A percentile compares a stretch with the other conserved stretches of the same genome.
These are phyloP conservation scores for Marisa cornuarietis DNA, from an alignment of 1,140 invertebrate genomes.

Conservation along the genomic window DNA sequence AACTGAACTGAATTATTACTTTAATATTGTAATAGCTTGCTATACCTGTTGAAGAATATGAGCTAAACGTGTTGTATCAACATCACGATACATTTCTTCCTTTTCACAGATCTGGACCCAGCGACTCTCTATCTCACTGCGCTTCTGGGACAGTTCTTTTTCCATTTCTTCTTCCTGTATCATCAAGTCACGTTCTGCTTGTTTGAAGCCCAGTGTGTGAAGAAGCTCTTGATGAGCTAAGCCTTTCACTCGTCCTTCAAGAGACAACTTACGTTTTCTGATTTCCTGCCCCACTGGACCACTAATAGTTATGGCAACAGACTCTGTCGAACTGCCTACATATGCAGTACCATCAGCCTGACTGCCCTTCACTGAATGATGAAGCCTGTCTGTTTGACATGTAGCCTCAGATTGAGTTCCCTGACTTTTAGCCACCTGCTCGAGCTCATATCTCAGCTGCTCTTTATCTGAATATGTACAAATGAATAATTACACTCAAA, in stretches of 20 bases:
- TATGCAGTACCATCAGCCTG: slow-evolving; percentile 27
- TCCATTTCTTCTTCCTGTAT: slow-evolving; percentile 44
- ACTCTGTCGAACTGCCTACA: neutral
- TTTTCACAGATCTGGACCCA: slow-evolving; percentile 40
- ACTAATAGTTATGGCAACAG: slow-evolving; percentile 19
- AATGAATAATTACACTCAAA: neutral
- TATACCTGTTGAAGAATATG: slow-evolving; percentile 41
- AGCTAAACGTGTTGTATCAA: slow-evolving; percentile 34
- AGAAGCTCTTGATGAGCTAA: slow-evolving; percentile 52
- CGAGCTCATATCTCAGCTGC: slow-evolving; percentile 35
- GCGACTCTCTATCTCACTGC: slow-evolving; percentile 38
- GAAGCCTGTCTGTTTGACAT: slow-evolving; percentile 2
- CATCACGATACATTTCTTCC: slow-evolving; percentile 45
- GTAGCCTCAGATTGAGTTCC: neutral
- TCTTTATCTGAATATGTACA: slow-evolving; percentile 40
- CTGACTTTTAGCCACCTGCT: slow-evolving; percentile 20
- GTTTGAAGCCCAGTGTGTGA: slow-evolving; percentile 32
- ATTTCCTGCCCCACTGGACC: slow-evolving; percentile 34
- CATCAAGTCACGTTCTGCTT: slow-evolving; percentile 37
- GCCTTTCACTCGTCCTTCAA: slow-evolving; percentile 45
- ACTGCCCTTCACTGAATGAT: slow-evolving; percentile 17
- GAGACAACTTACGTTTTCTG: slow-evolving; percentile 33
- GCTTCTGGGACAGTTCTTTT: slow-evolving; percentile 41
- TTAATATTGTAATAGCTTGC: neutral
- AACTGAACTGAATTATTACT: no score